These are phyloP conservation scores for Montipora foliosa DNA, from an alignment of 64 coral and sea anemone species.

Conservation along the genomic window DNA sequence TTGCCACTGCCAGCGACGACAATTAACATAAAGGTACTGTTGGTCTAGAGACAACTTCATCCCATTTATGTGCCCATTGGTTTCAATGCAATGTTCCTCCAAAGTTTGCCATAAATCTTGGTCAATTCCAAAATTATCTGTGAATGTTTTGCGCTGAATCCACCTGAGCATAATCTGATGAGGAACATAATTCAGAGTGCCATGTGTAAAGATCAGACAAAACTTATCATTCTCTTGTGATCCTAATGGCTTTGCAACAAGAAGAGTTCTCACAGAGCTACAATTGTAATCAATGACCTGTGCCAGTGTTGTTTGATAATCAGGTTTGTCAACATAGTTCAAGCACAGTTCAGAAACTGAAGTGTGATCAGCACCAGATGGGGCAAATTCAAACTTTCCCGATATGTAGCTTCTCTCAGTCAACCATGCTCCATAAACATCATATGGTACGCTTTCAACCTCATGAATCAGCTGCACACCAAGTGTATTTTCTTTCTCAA, in stretches of 20 bases:
- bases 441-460: constrained; percentile 80
- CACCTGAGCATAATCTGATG: constrained; percentile 86
- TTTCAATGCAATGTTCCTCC: constrained; percentile 81
- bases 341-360: constrained; percentile 85
- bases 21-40: constrained; percentile 83
- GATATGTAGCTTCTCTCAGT: constrained; percentile 72
- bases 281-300: constrained; percentile 79
- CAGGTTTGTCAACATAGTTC: constrained; percentile 40
- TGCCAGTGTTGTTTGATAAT: constrained; percentile 37
- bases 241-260: constrained; percentile 55
- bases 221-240: background rate
- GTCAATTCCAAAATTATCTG: background rate
- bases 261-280: constrained; percentile 82
- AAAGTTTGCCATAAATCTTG: constrained; percentile 14
- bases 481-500: background rate
- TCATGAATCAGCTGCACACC: constrained; percentile 36
- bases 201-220: constrained; percentile 89
- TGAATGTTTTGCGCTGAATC: background rate
- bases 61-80: constrained; percentile 83
- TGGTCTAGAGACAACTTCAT: constrained; percentile 78
- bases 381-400: constrained; percentile 82
- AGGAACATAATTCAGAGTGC: constrained; percentile 73
- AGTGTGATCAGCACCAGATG: constrained; percentile 46
- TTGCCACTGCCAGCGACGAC: constrained; percentile 66
- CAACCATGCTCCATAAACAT: constrained; percentile 92